Conservation (phyloP, 2,113 vertebrate genomes). For the Hemicordylus capensis region DNA sequence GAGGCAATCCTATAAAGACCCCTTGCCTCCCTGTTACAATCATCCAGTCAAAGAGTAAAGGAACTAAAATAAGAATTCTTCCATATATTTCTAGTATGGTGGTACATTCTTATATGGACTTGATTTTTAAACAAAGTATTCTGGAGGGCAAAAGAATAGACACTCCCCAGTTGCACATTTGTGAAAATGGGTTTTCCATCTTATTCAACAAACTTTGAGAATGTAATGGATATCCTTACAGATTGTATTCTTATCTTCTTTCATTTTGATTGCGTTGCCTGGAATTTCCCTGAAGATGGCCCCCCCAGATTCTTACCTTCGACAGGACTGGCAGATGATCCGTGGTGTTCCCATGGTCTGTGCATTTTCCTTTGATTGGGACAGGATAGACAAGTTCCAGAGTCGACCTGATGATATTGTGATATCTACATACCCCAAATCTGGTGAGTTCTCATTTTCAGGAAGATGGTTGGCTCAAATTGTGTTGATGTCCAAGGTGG, state of each 20-base stretch:
- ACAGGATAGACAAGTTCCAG: conserved; percentile 61
- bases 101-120: not conserved
- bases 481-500: not conserved
- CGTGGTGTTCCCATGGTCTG: conserved; percentile 58
- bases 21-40: no score
- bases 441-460: conserved; percentile 63
- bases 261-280: not conserved
- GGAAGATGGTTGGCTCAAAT: not conserved
- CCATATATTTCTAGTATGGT: no score
- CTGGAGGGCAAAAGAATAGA: not conserved
- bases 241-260: accelerated
- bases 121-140: not conserved
- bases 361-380: conserved; percentile 63
- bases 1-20: not conserved
- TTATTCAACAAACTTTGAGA: accelerated
- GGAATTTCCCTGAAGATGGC: conserved; percentile 52
- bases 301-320: not conserved
- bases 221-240: not conserved
- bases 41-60: no score
- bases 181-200: not conserved
- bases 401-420: conserved; percentile 70
- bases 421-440: conserved; percentile 75
- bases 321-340: conserved; percentile 54
- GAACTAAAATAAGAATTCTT: not conserved
- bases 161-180: not conserved